These are phyloP conservation scores for Pogonophryne albipinna DNA, from an alignment of 2,797 vertebrate species.

Conservation along the genomic window DNA sequence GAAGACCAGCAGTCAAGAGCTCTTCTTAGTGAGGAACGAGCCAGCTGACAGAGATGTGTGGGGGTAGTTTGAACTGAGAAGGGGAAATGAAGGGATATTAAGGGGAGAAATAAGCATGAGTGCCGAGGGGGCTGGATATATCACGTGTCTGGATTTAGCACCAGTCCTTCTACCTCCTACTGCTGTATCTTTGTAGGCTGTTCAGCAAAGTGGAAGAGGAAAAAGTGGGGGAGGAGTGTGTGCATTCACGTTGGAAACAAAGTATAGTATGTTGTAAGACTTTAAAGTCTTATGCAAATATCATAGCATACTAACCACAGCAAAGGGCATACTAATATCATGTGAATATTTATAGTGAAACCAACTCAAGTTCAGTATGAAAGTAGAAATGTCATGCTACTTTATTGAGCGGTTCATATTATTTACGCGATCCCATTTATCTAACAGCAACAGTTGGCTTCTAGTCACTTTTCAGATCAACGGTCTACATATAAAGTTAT, in stretches of 20 bases:
- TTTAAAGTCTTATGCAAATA: not conserved
- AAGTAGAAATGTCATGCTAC: not conserved
- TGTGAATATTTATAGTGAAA: not conserved
- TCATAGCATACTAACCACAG: not conserved
- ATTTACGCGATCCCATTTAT: not conserved
- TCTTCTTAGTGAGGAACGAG: conserved; percentile 63
- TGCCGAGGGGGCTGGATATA: conserved; percentile 66
- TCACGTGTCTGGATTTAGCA: conserved; percentile 79
- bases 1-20: conserved; percentile 8
- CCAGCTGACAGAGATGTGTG: conserved; percentile 69
- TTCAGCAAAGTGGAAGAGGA: conserved; percentile 66
- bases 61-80: conserved; percentile 66
- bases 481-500: not conserved
- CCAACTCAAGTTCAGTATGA: no score
- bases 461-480: not conserved
- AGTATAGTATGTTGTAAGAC: not conserved
- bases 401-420: not conserved
- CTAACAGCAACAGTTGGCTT: not conserved
- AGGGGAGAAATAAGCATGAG: conserved; percentile 74
- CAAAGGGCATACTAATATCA: not conserved
- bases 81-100: conserved; percentile 80
- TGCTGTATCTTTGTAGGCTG: conserved; percentile 65
- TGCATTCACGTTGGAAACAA: not conserved
- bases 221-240: conserved; percentile 48
- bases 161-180: conserved; percentile 66